Percentiles rank a stretch among this genome's conserved stretches.
Evolutionary conservation across 2,113 vertebrate genomes (phyloP).

Genomic region (Pristiophorus japonicus): DNA sequence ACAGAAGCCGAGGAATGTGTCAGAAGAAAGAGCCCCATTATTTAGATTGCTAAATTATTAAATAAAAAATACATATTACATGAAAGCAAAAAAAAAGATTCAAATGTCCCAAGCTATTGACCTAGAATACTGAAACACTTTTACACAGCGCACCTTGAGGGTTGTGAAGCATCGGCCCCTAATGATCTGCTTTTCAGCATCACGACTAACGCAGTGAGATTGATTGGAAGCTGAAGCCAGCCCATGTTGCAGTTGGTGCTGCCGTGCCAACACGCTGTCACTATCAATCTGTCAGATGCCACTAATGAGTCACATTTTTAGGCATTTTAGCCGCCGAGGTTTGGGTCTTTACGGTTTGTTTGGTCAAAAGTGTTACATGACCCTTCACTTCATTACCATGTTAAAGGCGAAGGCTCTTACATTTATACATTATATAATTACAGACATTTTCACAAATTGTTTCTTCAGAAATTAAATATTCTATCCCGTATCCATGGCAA

Average conservation of each 20-base stretch:
- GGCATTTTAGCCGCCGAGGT: not conserved
- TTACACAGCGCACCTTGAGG: no score
- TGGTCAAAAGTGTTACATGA: not conserved
- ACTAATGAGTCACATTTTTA: not conserved
- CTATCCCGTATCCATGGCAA: no score
- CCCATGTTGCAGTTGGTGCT: no score
- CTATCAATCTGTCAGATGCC: not conserved
- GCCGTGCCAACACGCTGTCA: not conserved
- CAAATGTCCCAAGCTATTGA: not conserved
- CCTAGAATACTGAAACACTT: not conserved
- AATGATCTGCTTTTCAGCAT: not conserved
- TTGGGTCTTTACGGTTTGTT: not conserved
- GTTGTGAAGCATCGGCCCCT: not conserved
- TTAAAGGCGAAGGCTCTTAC: not conserved
- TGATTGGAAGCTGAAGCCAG: not conserved
- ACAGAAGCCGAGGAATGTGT: not conserved
- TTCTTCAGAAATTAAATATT: no score
- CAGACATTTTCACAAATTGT: no score
- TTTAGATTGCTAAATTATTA: not conserved
- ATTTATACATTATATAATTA: no score
- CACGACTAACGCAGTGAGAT: not conserved
- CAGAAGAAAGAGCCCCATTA: not conserved
- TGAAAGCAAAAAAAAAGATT: conserved; percentile 25
- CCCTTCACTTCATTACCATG: no score
- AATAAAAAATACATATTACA: not conserved